Evolutionary conservation across 2,888 invertebrate genomes (phyloP).

Genomic region (Acleris literana): DNA sequence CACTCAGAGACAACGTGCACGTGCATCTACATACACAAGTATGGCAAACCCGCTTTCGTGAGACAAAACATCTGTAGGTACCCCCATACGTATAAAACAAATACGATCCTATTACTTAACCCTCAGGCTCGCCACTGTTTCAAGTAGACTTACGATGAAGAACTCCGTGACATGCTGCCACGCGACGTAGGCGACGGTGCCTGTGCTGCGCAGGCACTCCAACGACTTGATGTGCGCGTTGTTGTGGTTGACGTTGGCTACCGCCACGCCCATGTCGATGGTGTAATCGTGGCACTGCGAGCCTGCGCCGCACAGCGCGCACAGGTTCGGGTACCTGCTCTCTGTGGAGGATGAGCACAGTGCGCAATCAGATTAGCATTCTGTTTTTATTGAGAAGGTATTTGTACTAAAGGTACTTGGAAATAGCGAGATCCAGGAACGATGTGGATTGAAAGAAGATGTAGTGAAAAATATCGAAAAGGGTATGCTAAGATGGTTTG

Average conservation of each 20-base stretch:
- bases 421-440: too few species aligned
- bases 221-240: conserved; percentile 86
- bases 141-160: conserved; percentile 69
- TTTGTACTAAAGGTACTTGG: too few species aligned
- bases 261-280: conserved; percentile 53
- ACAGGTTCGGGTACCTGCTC: conserved; percentile 78
- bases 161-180: conserved; percentile 77
- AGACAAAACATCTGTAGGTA: too few species aligned
- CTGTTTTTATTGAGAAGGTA: too few species aligned
- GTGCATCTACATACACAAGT: too few species aligned
- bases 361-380: background rate
- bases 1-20: too few species aligned
- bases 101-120: too few species aligned
- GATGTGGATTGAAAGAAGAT: too few species aligned
- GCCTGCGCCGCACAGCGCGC: conserved; percentile 79
- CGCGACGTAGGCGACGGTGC: conserved; percentile 85
- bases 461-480: too few species aligned
- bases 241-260: conserved; percentile 57
- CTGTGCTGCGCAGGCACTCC: conserved; percentile 81
- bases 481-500: too few species aligned
- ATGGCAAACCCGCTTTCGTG: too few species aligned
- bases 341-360: conserved; percentile 63
- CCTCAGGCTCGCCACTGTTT: background rate
- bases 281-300: conserved; percentile 56
- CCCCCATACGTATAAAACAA: too few species aligned